Percentiles rank a stretch among this genome's conserved stretches.
phyloP scores from a whole-genome alignment of 2,113 vertebrate species.

The Hassar affinis region DNA sequence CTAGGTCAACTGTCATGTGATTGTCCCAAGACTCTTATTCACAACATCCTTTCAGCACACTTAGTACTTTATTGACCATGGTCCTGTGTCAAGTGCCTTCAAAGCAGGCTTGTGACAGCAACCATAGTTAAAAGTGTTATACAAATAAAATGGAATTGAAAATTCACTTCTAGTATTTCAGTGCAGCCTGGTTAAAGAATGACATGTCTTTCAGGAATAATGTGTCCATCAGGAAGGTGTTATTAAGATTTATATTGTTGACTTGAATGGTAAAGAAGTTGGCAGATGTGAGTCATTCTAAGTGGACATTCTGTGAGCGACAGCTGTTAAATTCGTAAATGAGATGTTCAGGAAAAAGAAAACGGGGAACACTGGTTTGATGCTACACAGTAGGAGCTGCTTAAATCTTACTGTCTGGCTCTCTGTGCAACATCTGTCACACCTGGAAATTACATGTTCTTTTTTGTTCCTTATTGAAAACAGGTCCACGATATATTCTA shows the following conservation, averaged over 20 bases:
- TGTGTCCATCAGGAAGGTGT: not conserved
- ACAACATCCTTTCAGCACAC: not conserved
- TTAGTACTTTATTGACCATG: not conserved
- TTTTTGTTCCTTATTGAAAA: not conserved
- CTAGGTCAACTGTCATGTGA: too few species aligned
- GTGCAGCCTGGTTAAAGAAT: not conserved
- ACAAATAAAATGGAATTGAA: too few species aligned
- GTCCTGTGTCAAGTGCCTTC: not conserved
- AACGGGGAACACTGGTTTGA: not conserved
- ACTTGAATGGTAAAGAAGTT: not conserved
- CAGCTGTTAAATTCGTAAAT: not conserved
- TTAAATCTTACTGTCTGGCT: not conserved
- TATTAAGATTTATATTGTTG: not conserved
- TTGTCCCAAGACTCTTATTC: not conserved
- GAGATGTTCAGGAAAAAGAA: not conserved
- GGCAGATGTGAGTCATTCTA: not conserved
- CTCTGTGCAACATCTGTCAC: not conserved
- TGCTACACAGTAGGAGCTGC: not conserved
- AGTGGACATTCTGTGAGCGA: not conserved
- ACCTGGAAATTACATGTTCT: not conserved
- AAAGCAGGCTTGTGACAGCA: too few species aligned
- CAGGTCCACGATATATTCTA: slow-evolving; percentile 98
- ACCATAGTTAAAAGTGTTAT: too few species aligned
- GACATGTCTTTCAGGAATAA: not conserved
- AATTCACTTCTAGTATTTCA: not conserved